phyloP scores from a whole-genome alignment of 2,888 invertebrate genomes.

The Lasius platythorax region DNA sequence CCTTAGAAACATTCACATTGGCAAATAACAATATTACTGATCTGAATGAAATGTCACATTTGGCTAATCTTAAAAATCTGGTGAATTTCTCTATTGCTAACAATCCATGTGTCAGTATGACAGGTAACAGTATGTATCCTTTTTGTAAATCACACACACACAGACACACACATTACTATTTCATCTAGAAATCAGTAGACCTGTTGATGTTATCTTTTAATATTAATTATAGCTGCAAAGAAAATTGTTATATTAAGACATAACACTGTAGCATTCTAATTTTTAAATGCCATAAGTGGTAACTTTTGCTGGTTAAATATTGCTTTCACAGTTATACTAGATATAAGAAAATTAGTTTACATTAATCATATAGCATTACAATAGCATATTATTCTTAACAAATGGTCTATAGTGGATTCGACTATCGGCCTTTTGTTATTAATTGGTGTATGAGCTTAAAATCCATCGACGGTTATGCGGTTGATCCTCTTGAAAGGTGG shows the following conservation, averaged over 20 bases:
- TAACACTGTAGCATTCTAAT: slow-evolving; percentile 1
- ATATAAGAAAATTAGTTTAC: slow-evolving; percentile 45
- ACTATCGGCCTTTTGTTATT: slow-evolving; percentile 96
- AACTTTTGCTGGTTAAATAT: slow-evolving; percentile 39
- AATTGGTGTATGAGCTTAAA: slow-evolving; percentile 97
- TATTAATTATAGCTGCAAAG: slow-evolving; percentile 48
- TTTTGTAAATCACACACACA: slow-evolving; percentile 79
- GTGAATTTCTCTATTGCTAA: slow-evolving; percentile 94
- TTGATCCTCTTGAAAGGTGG: slow-evolving; percentile 96
- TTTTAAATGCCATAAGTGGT: slow-evolving; percentile 1
- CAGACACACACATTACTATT: slow-evolving; percentile 9
- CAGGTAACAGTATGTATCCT: slow-evolving; percentile 93
- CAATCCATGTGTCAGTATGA: slow-evolving; percentile 95
- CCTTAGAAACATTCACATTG: slow-evolving; percentile 91
- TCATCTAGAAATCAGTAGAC: slow-evolving; percentile 54
- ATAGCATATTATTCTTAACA: slow-evolving; percentile 83
- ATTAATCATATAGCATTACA: slow-evolving; percentile 58
- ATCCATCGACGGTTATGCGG: slow-evolving; percentile 95
- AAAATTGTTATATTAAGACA: slow-evolving; percentile 21
- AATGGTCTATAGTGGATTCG: slow-evolving; percentile 91
- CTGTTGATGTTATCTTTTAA: slow-evolving; percentile 41
- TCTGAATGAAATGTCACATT: slow-evolving; percentile 94
- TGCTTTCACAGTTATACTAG: slow-evolving; percentile 60
- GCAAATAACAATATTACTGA: slow-evolving; percentile 94
- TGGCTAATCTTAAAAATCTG: slow-evolving; percentile 91